Conservation (phyloP, 1,140 invertebrate species). For the Mercenaria mercenaria region DNA sequence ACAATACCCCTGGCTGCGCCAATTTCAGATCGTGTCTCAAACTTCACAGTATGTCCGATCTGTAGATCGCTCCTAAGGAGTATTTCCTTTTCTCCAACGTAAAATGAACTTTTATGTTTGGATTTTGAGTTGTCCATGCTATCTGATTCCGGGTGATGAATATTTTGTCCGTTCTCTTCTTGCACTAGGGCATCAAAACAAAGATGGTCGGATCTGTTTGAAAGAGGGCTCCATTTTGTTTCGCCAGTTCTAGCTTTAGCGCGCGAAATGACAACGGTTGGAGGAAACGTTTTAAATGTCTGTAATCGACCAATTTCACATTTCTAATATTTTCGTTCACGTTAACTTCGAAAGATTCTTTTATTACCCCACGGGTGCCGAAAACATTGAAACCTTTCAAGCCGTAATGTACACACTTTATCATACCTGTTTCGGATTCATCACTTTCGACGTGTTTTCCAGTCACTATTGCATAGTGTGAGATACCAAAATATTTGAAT, state of each 20-base stretch:
- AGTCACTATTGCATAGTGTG: neutral
- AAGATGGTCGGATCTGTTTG: constrained; percentile 41
- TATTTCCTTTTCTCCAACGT: too few species aligned
- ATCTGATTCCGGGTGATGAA: too few species aligned
- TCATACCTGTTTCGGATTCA: neutral
- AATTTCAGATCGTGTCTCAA: too few species aligned
- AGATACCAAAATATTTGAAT: neutral
- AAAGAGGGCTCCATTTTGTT: neutral
- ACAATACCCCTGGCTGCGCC: too few species aligned
- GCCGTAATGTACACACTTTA: constrained; percentile 18
- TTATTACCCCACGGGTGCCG: neutral
- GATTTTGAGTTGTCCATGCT: too few species aligned
- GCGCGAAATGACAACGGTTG: too few species aligned
- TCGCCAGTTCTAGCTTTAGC: neutral
- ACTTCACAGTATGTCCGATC: too few species aligned
- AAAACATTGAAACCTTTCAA: neutral
- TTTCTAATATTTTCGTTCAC: neutral
- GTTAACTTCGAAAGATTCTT: neutral
- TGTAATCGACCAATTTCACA: neutral
- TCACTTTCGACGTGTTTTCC: neutral
- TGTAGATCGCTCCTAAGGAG: too few species aligned
- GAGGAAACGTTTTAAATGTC: neutral
- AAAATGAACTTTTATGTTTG: too few species aligned
- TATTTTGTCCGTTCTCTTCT: too few species aligned
- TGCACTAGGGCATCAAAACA: neutral